A percentile compares a stretch with the other conserved stretches of the same genome.
Evolutionary conservation across 2,888 invertebrate genomes (phyloP).

Genomic region (Epirrita christyi): DNA sequence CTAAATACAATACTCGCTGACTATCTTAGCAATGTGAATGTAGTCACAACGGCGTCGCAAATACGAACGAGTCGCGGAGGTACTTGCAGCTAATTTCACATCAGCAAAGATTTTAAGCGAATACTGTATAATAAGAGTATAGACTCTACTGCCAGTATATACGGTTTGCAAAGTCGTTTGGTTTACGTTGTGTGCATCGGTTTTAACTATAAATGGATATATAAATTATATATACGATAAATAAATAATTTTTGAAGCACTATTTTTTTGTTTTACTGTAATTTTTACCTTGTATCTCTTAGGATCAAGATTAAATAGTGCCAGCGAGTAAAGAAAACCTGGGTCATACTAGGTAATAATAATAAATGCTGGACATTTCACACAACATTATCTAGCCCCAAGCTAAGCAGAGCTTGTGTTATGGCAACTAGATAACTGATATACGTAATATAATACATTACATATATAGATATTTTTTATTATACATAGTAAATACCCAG

Average conservation of each 20-base stretch:
- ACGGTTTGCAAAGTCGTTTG: conserved; percentile 17
- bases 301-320: no score
- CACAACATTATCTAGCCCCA: no score
- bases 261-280: conserved; percentile 63
- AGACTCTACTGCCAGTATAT: conserved; percentile 31
- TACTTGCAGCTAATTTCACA: conserved; percentile 7
- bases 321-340: no score
- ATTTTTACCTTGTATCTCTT: neutral
- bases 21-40: neutral
- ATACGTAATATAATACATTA: no score
- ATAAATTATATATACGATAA: conserved; percentile 83
- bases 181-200: conserved; percentile 77
- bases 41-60: neutral
- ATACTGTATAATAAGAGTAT: neutral
- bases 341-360: no score
- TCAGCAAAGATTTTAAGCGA: conserved; percentile 1
- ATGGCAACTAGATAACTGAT: no score
- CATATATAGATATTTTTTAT: no score
- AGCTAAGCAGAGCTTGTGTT: no score
- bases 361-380: no score
- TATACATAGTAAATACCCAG: no score
- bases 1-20: neutral
- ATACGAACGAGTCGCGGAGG: no score
- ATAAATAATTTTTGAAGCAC: conserved; percentile 84
- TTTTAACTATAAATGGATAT: conserved; percentile 82